Base-by-base conservation (phyloP, 2,113 vertebrate species). In the Embiotoca jacksoni region DNA sequence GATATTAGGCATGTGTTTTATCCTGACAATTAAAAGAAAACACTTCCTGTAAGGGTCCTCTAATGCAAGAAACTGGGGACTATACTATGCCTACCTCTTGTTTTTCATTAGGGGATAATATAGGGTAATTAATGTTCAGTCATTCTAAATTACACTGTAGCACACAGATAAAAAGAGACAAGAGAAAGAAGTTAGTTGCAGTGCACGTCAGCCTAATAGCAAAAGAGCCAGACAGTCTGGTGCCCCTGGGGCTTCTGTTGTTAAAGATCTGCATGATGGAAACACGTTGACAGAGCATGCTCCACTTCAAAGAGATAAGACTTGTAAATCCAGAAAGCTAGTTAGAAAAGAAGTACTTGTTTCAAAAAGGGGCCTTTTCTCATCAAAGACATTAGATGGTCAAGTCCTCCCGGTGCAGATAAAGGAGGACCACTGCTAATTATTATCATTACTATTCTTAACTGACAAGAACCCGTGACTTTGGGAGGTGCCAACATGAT, bases 191-290 rank as follows among this genome's bases (percentile, higher is more conserved):
- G 69, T 58, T 36, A 58, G 55, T 55, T 0, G 5, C 44, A 60
- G 44, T 11, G 39, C 23, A 35, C 64, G 35, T 52, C 15, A 67
- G 49, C 60, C 31, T 0, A 23, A 63, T 76, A 68, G 35, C 33
- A 1, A 39, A 32, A 71, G 78, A 71, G 73, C 31, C 86, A 88
- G 80, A 84, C 73, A 82, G 88, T 78, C 73, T 88, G 64, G 63
- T 82, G 36, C 64, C 83, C 69, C 41, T 13, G 2, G 67, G 76
- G 56, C 67, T 72, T 70, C 8, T 49, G 49, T 4, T 64, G 66
- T 14, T 15, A 16, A 75, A 61, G 14, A 87, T 49, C 50, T 78
- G 35, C 64, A 57, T 69, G 9, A 35, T 30, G 16, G 44, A 44
- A 59, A 68, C 44, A 31, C 1, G 16, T 11, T 23, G 31, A 56